These are phyloP conservation scores for Helleia helle DNA, from an alignment of 2,888 invertebrate genomes.

Conservation along the genomic window DNA sequence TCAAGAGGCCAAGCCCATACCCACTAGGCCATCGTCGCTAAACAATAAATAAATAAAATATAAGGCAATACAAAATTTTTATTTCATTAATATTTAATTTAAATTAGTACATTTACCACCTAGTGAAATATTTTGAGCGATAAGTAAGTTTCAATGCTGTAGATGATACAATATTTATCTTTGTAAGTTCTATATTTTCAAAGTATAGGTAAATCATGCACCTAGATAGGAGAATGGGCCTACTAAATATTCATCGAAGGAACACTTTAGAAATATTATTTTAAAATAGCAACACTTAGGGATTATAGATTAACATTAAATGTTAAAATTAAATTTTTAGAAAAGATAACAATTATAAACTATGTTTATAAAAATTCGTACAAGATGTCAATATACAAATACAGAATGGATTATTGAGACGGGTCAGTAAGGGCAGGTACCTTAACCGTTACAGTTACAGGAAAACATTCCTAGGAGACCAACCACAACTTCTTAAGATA, in stretches of 20 bases:
- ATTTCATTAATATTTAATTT: neutral
- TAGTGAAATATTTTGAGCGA: neutral
- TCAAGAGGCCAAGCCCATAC: too few species aligned
- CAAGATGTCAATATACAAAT: too few species aligned
- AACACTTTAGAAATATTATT: neutral
- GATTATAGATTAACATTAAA: neutral
- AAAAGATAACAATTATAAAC: slow-evolving; percentile 18
- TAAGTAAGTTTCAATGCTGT: neutral
- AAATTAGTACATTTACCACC: too few species aligned
- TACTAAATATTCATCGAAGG: neutral
- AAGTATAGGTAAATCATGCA: too few species aligned
- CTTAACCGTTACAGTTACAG: too few species aligned
- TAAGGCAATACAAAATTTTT: neutral
- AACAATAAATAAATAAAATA: neutral
- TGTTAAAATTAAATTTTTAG: neutral
- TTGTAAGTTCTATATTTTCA: too few species aligned
- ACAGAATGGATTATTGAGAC: too few species aligned
- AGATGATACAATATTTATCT: neutral
- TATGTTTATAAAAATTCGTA: slow-evolving; percentile 19
- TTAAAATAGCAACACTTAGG: neutral
- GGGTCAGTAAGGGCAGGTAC: too few species aligned
- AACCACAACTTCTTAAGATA: too few species aligned
- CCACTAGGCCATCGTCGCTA: too few species aligned
- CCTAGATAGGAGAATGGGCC: neutral
- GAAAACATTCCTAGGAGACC: too few species aligned